A percentile compares a stretch with the other conserved stretches of the same genome.
Evolutionary conservation across 2,888 invertebrate genomes (phyloP).

Genomic region (Rhaphigaster nebulosa): DNA sequence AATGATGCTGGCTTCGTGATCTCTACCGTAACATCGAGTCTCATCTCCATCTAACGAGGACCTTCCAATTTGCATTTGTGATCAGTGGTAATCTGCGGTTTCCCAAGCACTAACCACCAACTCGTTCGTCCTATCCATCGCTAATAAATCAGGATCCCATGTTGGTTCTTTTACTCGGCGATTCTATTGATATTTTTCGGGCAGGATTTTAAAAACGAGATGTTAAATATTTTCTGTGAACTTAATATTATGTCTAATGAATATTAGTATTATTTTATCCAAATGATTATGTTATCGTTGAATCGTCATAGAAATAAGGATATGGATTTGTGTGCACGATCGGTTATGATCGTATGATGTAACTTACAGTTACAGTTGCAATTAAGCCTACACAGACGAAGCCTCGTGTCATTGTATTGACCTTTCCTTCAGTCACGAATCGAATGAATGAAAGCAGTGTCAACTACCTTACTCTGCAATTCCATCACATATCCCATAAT

Average conservation of each 20-base stretch:
- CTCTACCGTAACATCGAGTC: slow-evolving; percentile 40
- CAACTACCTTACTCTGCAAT: slow-evolving; percentile 8
- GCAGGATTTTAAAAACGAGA: not conserved
- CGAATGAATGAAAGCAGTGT: slow-evolving; percentile 12
- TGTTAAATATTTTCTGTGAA: not conserved
- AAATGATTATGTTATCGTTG: not conserved
- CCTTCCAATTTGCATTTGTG: slow-evolving; percentile 48
- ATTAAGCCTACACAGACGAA: not conserved
- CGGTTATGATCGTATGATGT: not conserved
- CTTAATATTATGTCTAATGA: too few species aligned
- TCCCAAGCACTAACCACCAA: slow-evolving; percentile 32
- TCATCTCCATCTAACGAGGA: slow-evolving; percentile 46
- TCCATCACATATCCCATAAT: not conserved
- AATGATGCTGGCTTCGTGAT: slow-evolving; percentile 33
- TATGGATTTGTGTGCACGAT: not conserved
- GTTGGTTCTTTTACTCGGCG: not conserved
- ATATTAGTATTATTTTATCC: not conserved
- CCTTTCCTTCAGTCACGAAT: slow-evolving; percentile 17
- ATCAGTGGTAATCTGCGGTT: slow-evolving; percentile 43
- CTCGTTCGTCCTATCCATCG: not conserved
- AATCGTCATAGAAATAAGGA: not conserved
- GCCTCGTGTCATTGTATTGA: not conserved
- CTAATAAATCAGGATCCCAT: slow-evolving; percentile 41
- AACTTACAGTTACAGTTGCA: not conserved
- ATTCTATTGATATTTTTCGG: not conserved